Evolutionary conservation across 1,140 invertebrate species (phyloP), one percentile per base, ranked within the genome.

Genomic region (Atopsyche davidsoni): DNA sequence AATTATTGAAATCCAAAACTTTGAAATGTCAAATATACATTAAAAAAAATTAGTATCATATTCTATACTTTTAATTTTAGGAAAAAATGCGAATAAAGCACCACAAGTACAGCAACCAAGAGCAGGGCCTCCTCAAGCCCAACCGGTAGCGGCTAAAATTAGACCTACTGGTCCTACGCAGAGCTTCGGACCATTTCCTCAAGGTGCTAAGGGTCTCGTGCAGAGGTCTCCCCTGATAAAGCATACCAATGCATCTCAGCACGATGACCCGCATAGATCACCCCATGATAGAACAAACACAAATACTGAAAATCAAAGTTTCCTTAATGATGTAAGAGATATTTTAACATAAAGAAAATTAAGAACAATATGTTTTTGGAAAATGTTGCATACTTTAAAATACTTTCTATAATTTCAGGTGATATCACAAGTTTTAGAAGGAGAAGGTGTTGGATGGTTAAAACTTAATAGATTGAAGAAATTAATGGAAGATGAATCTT

Each of bases 401-500:
- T 11, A 14, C n/a, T 49, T n/a, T 7, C 42, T 56, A 48, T 55
- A 10, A 4, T 64, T 66, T 55, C 73, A 96, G 82, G 79, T 96
- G 21, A 83, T 96, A 7, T 89, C 83, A 63, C 87, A 89, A 73
- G 91, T 98, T 3, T 64, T 98, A 38, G 86, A 90, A 36, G 97
- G 96, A 7, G 92, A 99, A 75, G 95, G 96, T 2, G 86, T 99
- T 11, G 92, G 95, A 24, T 98, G 96, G 92, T 73, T 99, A 14
- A 96, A 98, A 69, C 68, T 96, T 4, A 95, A 90, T 63, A 81
- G 95, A 24, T 74, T 99, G 14, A 94, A 92, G 63, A 96, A 96
- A 65, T 70, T 99, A 3, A 96, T 99, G 92, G 96, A 99, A 70
- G 96, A 99, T 70, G 97, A 99, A 73, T 97, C 89, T 45, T 96